These are phyloP conservation scores for Brachypteracias leptosomus DNA, from an alignment of 2,113 vertebrate genomes.

Conservation along the genomic window DNA sequence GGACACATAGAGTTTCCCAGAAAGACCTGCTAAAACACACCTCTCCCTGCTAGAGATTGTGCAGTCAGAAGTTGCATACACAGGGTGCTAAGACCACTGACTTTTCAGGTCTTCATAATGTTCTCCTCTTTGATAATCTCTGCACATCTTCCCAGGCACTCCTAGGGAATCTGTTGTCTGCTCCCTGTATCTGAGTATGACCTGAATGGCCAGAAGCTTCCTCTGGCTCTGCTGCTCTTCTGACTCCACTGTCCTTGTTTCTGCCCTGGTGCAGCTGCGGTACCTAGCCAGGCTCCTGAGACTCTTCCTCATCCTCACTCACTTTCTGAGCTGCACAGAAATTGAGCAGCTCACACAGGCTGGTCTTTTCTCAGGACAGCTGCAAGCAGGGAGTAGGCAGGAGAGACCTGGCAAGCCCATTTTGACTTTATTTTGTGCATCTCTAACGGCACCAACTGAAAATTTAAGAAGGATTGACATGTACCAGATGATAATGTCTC, in stretches of 20 bases:
- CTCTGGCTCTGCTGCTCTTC: neutral
- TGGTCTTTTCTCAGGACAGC: neutral
- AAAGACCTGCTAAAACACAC: neutral
- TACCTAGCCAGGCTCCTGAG: rapidly evolving
- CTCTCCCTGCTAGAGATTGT: neutral
- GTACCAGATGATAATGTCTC: neutral
- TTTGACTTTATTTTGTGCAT: conserved; percentile 17
- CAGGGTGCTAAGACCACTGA: neutral
- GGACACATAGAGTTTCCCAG: neutral
- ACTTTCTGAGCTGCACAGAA: neutral
- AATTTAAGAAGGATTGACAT: neutral
- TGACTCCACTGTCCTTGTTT: neutral
- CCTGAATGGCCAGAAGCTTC: neutral
- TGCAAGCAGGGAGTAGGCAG: neutral
- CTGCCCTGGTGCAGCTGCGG: rapidly evolving
- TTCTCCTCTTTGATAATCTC: neutral
- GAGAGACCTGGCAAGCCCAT: neutral
- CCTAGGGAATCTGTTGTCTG: neutral
- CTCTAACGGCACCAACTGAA: neutral
- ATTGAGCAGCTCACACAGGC: neutral
- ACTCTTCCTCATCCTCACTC: neutral
- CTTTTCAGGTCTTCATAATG: neutral
- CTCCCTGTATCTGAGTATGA: neutral
- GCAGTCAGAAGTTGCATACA: neutral
- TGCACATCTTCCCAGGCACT: neutral